Evolutionary conservation across 1,140 invertebrate species (phyloP), one percentile per base, ranked within the genome.

Genomic region (Cydia amplana): DNA sequence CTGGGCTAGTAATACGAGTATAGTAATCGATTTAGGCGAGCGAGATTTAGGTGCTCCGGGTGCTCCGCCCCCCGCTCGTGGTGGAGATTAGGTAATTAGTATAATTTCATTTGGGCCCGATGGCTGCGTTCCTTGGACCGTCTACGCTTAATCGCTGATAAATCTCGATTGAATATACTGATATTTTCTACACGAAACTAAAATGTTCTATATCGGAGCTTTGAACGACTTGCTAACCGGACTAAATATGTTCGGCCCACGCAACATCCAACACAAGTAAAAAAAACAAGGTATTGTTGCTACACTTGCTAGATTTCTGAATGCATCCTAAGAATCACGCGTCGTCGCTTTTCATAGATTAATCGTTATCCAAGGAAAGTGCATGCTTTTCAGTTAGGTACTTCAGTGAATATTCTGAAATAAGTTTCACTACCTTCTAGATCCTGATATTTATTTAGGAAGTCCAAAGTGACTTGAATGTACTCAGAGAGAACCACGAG

Each of bases 11-110:
- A 83, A 83, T 81, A 82, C 83, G 81, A 80, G 79, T 23, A 60
- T 60, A 60, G 55, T 89, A 89, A 88, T 89, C 87, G 85, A 87
- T 88, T 88, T 86, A 84, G 82, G 81, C 80, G 83, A 82, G 80
- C 83, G 80, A 84, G 84, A 87, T 88, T 90, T 86, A 85, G 79
- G 79, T 81, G 83, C 78, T 78, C 84, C 84, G 85, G 79, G 79
- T 81, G 83, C 78, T 78, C 84, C 84, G 85, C 85, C 85, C 82
- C 77, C 72, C 79, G 79, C 83, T 78, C 83, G 79, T 84, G 80
- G 78, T 84, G 81, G 81, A 83, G 78, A 83, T 86, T 83, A 79
- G 82, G 85, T 86, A 89, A 89, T 86, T 87, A 86, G 82, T 85
- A 82, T 89, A 86, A 85, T 89, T 83, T 84, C 78, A 85, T 85